Evolutionary conservation across 1,140 invertebrate species (phyloP), one percentile per base, ranked within the genome.

Genomic region (Drosophila orena): DNA sequence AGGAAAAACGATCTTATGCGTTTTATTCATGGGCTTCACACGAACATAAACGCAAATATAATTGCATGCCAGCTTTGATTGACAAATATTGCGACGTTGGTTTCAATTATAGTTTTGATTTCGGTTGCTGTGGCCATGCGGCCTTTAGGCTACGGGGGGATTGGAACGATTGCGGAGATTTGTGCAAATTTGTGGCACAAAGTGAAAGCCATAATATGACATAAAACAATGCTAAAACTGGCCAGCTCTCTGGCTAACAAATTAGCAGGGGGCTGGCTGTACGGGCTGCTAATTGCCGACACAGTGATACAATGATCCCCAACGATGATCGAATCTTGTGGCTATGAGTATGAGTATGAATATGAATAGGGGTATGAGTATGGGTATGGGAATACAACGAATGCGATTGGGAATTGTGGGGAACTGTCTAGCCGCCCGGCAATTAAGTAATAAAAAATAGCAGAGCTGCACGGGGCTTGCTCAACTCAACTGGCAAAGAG

Each of bases 381-480:
- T 30, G 30, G 30, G 30, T 30, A 30, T 30, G 30, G 30, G 30
- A 30, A 30, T 30, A 30, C 30, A 8, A 34, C 30, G 30, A 60
- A 42, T 30, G 15, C 35, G 42, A 55, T 35, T 56, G 46, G 72
- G 49, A 42, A 62, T 56, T 76, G 57, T 56, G 74, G 53, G 38
- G 52, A 65, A 75, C 27, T 70, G 64, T 22, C 64, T 66, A 10
- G 68, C 65, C 10, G 68, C 40, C 38, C 1, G 38, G 70, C 71
- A 70, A 88, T 86, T 88, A 86, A 86, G 79, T 86, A 79, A 88
- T 79, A 74, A 81, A 74, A 81, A 77, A 57, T 70, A 57, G 57
- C 24, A 57, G 65, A 57, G 43, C 42, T 35, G 64, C 60, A 35
- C 17, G 58, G 3, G 55, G 79, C 77, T 84, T 85, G 81, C 77